Evolutionary conservation across 2,888 invertebrate species (phyloP).

Genomic region (Cheiracanthium punctorium): DNA sequence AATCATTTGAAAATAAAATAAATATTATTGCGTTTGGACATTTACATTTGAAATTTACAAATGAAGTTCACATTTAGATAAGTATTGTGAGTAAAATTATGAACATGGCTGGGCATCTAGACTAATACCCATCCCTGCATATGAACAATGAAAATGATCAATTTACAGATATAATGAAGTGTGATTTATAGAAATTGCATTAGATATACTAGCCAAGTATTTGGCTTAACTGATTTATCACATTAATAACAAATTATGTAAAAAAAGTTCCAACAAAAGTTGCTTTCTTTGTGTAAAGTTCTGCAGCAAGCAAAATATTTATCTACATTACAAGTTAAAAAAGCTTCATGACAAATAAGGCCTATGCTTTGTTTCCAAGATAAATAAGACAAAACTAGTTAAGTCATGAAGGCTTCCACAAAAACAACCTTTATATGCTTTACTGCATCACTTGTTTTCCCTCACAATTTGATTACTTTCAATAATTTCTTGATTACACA

Average conservation of each 20-base stretch:
- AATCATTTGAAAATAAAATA: too few relatives aligned
- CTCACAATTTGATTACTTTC: not conserved
- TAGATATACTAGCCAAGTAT: slow-evolving; percentile 5
- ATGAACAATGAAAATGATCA: slow-evolving; percentile 39
- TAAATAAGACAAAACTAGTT: slow-evolving; percentile 41
- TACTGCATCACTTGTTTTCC: not conserved
- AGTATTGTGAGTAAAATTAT: too few relatives aligned
- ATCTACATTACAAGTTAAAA: slow-evolving; percentile 38
- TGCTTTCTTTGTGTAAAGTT: slow-evolving; percentile 21
- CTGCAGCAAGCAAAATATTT: slow-evolving; percentile 43
- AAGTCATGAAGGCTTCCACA: slow-evolving; percentile 36
- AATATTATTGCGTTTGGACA: too few relatives aligned
- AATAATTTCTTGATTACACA: not conserved
- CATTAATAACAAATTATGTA: slow-evolving; percentile 48
- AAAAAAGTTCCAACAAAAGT: slow-evolving; percentile 54
- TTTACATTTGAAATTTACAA: too few relatives aligned
- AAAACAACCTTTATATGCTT: slow-evolving; percentile 13
- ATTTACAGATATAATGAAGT: slow-evolving; percentile 37
- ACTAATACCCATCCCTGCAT: not conserved
- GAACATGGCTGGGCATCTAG: too few relatives aligned
- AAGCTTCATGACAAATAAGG: slow-evolving; percentile 38
- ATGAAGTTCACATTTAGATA: too few relatives aligned
- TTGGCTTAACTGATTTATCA: slow-evolving; percentile 56
- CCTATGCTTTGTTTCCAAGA: slow-evolving; percentile 36
- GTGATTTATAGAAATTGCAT: slow-evolving; percentile 45